Evolutionary conservation across 2,797 vertebrate genomes (phyloP), one percentile per base, ranked within the genome.

Genomic region (Xenops minutus): DNA sequence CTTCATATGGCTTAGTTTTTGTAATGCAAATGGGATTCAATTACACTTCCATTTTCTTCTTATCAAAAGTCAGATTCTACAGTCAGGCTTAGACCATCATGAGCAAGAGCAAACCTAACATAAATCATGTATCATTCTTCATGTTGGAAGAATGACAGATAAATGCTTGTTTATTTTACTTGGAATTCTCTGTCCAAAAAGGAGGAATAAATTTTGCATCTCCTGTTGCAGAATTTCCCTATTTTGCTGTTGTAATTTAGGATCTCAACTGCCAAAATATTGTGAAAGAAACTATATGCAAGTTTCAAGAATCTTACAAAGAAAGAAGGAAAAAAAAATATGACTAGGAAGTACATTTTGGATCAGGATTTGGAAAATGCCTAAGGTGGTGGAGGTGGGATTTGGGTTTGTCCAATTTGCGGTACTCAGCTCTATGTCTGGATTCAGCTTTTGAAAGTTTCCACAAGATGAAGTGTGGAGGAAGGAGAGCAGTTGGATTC

Each of bases 231-330:
- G 67, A 94, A 78, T 67, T 96, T 85, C 73, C 89, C 82, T 88
- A 29, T 95, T 97, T 94, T 95, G 80, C 82, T 96, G 74, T 67
- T 95, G 43, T 95, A 97, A 97, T 87, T 97, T 82, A 96, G 82
- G 73, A 83, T 92, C 61, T 95, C 48, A 96, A 84, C 12, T 73
- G 55, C 6, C n/a, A 34, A 73, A 76, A 18, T 59, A 73, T 13
- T 18, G 54, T 41, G 24, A 85, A 89, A 32, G 14, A 77, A 85
- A 77, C 10, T 59, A 77, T 89, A 63, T 34, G 32, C 10, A 56
- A 32, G 8, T 87, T 87, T 84, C 69, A 76, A 81, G 34, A 72
- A 44, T 8, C 51, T 66, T 76, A 67, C 3, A 43, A 83, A 87
- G 46, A 84, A 91, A 80, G 0, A 0, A 77, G n/a, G 49, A 13